Evolutionary conservation across 2,888 invertebrate species (phyloP).

Genomic region (Leptinotarsa tumamoca): DNA sequence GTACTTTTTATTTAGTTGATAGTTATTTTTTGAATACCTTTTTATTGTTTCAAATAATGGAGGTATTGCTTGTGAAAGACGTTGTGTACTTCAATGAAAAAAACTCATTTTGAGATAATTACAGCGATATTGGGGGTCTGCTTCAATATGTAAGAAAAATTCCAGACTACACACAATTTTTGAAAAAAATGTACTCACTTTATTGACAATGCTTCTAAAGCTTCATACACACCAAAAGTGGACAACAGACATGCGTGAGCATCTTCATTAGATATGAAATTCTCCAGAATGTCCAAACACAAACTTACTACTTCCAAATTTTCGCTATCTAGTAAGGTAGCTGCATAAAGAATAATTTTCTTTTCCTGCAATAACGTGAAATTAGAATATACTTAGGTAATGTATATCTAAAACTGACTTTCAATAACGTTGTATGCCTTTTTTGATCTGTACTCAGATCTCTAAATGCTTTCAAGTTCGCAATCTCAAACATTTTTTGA

Average conservation of each 20-base stretch:
- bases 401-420: constrained; percentile 16
- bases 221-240: constrained; percentile 57
- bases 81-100: too few species aligned
- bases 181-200: constrained; percentile 36
- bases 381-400: neutral
- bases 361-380: constrained; percentile 47
- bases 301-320: constrained; percentile 46
- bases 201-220: constrained; percentile 55
- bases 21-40: too few species aligned
- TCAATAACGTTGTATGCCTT: constrained; percentile 35
- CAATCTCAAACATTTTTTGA: constrained; percentile 32
- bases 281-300: constrained; percentile 55
- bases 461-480: constrained; percentile 39
- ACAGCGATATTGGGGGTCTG: neutral
- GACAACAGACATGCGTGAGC: constrained; percentile 47
- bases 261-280: constrained; percentile 50
- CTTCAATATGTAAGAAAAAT: neutral
- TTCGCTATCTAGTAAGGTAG: constrained; percentile 51
- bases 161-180: neutral
- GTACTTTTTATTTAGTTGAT: too few species aligned
- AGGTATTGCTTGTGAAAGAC: too few species aligned
- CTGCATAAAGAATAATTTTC: constrained; percentile 53
- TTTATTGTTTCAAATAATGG: too few species aligned
- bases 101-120: too few species aligned
- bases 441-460: constrained; percentile 37